These are phyloP conservation scores for Cinara cedri DNA, from an alignment of 2,888 invertebrate species.

Conservation along the genomic window DNA sequence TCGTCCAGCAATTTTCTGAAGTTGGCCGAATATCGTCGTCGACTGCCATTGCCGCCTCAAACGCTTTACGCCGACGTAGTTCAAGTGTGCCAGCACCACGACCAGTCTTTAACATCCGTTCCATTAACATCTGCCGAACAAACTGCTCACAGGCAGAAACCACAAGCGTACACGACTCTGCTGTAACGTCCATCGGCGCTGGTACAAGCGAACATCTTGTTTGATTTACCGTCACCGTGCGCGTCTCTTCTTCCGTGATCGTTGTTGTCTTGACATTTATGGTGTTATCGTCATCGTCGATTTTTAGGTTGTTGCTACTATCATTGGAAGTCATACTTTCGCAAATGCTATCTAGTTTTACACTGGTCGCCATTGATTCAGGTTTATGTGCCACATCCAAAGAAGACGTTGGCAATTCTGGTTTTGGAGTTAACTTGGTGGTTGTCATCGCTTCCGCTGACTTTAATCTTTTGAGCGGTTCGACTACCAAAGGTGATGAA, in stretches of 20 bases:
- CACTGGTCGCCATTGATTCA: too few relatives aligned
- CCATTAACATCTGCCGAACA: background rate
- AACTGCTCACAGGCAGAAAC: conserved; percentile 8
- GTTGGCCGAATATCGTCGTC: conserved; percentile 2
- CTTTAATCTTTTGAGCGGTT: background rate
- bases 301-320: background rate
- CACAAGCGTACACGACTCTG: conserved; percentile 12
- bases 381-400: background rate
- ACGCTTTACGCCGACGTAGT: background rate
- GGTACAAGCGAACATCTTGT: background rate
- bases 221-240: background rate
- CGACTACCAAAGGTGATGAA: background rate
- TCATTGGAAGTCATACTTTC: background rate
- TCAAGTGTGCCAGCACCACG: background rate
- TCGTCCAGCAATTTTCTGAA: conserved; percentile 18
- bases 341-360: background rate
- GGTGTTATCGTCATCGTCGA: background rate
- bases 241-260: background rate
- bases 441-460: background rate
- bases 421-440: too few relatives aligned
- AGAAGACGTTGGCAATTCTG: too few relatives aligned
- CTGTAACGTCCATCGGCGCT: conserved; percentile 8
- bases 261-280: background rate
- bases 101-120: conserved; percentile 4
- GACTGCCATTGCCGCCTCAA: background rate